Percentiles rank a stretch among this genome's conserved stretches.
Conservation (phyloP, 2,113 vertebrate species). For the Microtus pennsylvanicus region DNA sequence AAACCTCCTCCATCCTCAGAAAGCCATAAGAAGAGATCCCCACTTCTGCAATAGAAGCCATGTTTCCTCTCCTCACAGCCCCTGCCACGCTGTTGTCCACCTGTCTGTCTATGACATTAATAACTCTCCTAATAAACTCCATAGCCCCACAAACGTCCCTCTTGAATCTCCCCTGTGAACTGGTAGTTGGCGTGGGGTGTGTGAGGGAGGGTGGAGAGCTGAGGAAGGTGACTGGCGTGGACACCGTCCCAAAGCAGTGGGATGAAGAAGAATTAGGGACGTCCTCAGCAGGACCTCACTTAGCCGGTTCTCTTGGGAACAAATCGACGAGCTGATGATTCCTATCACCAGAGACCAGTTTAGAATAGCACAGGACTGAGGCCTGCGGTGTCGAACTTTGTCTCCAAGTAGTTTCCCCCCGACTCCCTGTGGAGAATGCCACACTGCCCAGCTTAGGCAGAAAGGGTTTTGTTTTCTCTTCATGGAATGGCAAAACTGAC, state of each 20-base stretch:
- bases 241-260: slow-evolving; percentile 1
- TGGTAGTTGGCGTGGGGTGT: too few species aligned
- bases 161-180: not conserved
- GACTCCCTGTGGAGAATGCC: slow-evolving; percentile 8
- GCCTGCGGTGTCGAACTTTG: not conserved
- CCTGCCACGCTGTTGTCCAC: not conserved
- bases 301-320: slow-evolving; percentile 4
- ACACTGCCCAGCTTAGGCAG: not conserved
- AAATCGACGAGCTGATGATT: slow-evolving; percentile 51
- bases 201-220: not conserved
- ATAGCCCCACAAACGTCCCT: not conserved
- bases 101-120: not conserved
- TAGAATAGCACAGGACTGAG: slow-evolving; percentile 32
- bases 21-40: not conserved
- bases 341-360: slow-evolving; percentile 40
- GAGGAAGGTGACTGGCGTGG: not conserved
- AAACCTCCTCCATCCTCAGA: not conserved
- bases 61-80: not conserved
- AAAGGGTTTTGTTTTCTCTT: not conserved
- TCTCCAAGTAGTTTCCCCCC: slow-evolving; percentile 48
- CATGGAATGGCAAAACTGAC: not conserved
- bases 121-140: not conserved
- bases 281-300: slow-evolving; percentile 31
- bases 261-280: not conserved
- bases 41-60: not conserved